Evolutionary conservation across 2,888 invertebrate species (phyloP).

Genomic region (Ptilodon capucinus): DNA sequence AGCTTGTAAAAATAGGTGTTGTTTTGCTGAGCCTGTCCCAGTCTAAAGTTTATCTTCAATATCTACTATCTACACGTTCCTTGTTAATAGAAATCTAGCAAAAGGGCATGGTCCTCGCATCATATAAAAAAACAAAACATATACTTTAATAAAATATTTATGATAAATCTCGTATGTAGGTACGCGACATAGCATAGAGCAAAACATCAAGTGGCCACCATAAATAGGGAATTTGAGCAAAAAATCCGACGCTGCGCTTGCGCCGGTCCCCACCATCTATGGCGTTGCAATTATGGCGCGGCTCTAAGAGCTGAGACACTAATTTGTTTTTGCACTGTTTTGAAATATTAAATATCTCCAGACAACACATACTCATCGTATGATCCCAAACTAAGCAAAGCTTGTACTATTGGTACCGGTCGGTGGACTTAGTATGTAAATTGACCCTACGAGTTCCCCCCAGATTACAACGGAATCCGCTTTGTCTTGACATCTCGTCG

Average conservation of each 20-base stretch:
- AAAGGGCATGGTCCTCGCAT: background rate
- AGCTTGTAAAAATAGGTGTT: too few relatives aligned
- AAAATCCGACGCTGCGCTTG: constrained; percentile 28
- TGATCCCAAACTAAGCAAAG: too few relatives aligned
- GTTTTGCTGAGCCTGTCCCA: too few relatives aligned
- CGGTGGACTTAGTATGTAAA: too few relatives aligned
- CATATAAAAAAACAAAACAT: background rate
- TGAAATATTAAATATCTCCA: constrained; percentile 6
- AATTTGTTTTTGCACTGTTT: constrained; percentile 16
- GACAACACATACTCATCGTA: too few relatives aligned
- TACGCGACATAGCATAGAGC: constrained; percentile 3
- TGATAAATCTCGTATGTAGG: constrained; percentile 4
- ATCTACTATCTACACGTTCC: background rate
- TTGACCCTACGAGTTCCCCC: too few relatives aligned
- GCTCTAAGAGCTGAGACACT: constrained; percentile 18
- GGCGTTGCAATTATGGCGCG: constrained; percentile 32
- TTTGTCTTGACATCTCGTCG: too few relatives aligned
- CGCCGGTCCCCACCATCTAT: constrained; percentile 30
- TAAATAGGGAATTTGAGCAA: constrained; percentile 37
- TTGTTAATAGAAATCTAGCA: background rate
- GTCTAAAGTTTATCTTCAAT: too few relatives aligned
- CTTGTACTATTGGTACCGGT: too few relatives aligned
- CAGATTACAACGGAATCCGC: too few relatives aligned
- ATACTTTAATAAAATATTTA: constrained; percentile 9
- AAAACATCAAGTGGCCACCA: constrained; percentile 22